phyloP scores from a whole-genome alignment of 2,888 invertebrate genomes.

The Opisthograptis luteolata region DNA sequence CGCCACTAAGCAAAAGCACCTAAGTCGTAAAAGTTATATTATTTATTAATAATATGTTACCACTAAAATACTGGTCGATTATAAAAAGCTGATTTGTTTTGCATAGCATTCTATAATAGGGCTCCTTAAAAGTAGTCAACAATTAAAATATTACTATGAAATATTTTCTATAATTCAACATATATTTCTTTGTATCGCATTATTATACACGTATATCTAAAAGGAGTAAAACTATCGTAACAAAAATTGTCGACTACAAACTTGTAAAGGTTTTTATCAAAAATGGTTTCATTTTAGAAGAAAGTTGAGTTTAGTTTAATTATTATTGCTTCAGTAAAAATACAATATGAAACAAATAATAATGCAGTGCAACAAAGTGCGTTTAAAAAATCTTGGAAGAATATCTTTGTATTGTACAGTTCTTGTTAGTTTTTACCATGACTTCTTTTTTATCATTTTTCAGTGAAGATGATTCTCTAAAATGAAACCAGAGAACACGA shows the following conservation, averaged over 20 bases:
- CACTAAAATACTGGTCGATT: slow-evolving; percentile 59
- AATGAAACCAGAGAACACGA: slow-evolving; percentile 50
- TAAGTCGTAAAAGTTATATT: slow-evolving; percentile 21
- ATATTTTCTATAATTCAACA: slow-evolving; percentile 61
- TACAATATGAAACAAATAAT: not conserved
- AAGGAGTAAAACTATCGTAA: slow-evolving; percentile 70
- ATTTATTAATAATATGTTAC: slow-evolving; percentile 25
- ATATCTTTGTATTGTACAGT: too few relatives aligned
- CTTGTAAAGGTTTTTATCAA: slow-evolving; percentile 78
- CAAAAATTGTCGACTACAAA: slow-evolving; percentile 67
- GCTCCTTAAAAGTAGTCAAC: slow-evolving; percentile 81
- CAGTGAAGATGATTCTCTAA: slow-evolving; percentile 36
- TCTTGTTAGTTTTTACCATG: too few relatives aligned
- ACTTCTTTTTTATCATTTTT: not conserved
- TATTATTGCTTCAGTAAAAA: too few relatives aligned
- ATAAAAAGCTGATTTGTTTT: slow-evolving; percentile 53
- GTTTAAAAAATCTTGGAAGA: too few relatives aligned
- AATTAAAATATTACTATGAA: slow-evolving; percentile 73
- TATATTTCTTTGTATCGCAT: slow-evolving; percentile 52
- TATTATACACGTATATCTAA: slow-evolving; percentile 57
- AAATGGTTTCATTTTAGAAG: slow-evolving; percentile 57
- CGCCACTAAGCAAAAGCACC: slow-evolving; percentile 27
- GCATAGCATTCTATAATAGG: slow-evolving; percentile 60
- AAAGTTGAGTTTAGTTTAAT: slow-evolving; percentile 12
- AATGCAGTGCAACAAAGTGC: not conserved